Base-by-base conservation (phyloP, 2,113 vertebrate species). In the Gorsachius goisagi region DNA sequence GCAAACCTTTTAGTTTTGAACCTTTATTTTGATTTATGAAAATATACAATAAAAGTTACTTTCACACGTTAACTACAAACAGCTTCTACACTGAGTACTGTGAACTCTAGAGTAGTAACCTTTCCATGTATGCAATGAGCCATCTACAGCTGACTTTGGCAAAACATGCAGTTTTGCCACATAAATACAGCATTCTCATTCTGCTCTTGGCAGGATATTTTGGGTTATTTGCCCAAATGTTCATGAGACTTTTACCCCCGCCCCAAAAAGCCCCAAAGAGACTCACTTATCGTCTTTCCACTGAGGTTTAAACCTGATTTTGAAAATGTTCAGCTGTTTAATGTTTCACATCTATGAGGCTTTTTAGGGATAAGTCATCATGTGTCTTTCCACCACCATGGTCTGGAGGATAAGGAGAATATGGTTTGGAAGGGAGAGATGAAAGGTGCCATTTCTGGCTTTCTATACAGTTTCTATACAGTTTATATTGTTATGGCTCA, bases 1-100 rank as follows among this genome's bases (percentile, higher is more conserved):
- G 20, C 24, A 80, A 71, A 74, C 1, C 37, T 71, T 88, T 86
- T 32, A 30, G 23, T 30, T 95, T 90, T 39, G 10, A 75, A 49
- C 22, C 19, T 80, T 92, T 59, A 37, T 74, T 90, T 94, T 93
- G 64, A 81, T 94, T 95, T 89, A 47, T 33, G 33, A 71, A 79
- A 35, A 30, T 52, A 59, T 5, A 81, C 52, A 64, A 41, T 93
- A 41, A 66, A 81, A 74, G 24, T 60, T 95, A 45, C 35, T 35
- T 77, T 86, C 44, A 47, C 47, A 44, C 23, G 26, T 52, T 77
- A 69, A 33, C 64, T 77, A n/a, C 9, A 60, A 52, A 30, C 11
- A 47, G 37, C 84, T 95, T 93, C 67, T 6, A 3, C 47, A 50
- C 15, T 11, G 14, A 53, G 9, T 24, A 47, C 35, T 28, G 22